Evolutionary conservation across 2,113 vertebrate genomes (phyloP), one percentile per base, ranked within the genome.

Genomic region (Hiodon alosoides): DNA sequence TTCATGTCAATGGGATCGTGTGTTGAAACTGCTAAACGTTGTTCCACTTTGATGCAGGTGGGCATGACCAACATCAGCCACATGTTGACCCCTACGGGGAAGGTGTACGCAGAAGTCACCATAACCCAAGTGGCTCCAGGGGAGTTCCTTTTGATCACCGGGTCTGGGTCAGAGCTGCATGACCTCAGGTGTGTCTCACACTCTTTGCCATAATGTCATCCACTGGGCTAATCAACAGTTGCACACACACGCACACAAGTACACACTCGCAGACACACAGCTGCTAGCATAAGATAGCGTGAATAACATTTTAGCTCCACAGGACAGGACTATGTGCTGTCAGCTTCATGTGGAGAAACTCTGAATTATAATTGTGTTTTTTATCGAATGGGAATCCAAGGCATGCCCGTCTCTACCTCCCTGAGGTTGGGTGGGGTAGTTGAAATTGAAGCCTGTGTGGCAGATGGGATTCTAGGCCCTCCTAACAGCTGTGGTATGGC

Each of bases 11-110:
- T 31, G 31, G 31, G 31, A 31, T 31, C 31, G 4, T 73, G 7
- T 46, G 17, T 54, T 52, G 4, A 50, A 68, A 55, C 54, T 46
- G 53, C 13, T 69, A 31, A 31, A 31, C 55, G 2, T 5, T 47
- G 48, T 59, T 58, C 16, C 64, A 51, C 47, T 7, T 67, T 71
- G 52, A 60, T 77, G 3, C 85, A 99, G 97, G 92, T 96, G 78
- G 95, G 96, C 76, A 88, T 91, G 61, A 98, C 96, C 74, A 98
- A 98, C 72, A 95, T 99, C 89, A 98, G 96, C 83, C 97, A 99
- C 88, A 97, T 99, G 96, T 76, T 98, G 89, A 99, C 96, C 0
- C 94, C 93, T 0, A 84, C 74, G 75, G 97, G 97, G 73, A 92
- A 81, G 73, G 97, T 99, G 48, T 99, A 92, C 60, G 95, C 96